These are phyloP conservation scores for Cebidichthys violaceus DNA, from an alignment of 2,113 vertebrate genomes.

Conservation along the genomic window DNA sequence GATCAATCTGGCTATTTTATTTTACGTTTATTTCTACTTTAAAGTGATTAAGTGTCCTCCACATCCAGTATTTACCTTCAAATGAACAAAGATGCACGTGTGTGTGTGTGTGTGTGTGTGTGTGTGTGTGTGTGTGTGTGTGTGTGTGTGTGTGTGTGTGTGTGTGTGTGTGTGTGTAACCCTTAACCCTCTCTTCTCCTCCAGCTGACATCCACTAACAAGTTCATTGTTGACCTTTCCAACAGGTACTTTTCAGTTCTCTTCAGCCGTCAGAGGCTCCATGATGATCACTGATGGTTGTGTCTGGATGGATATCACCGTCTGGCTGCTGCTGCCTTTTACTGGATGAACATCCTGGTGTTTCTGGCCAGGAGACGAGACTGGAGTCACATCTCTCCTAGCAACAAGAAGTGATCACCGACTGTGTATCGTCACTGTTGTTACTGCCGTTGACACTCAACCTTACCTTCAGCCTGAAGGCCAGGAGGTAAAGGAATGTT, in stretches of 20 bases:
- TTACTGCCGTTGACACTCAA: too few relatives aligned
- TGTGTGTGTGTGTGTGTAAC: neutral
- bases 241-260: conserved; percentile 42
- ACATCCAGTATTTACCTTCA: too few relatives aligned
- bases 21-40: neutral
- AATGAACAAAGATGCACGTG: too few relatives aligned
- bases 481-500: too few relatives aligned
- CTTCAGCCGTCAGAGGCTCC: conserved; percentile 73
- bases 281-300: conserved; percentile 78
- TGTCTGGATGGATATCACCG: conserved; percentile 55
- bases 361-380: conserved; percentile 79
- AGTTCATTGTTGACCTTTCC: conserved; percentile 47
- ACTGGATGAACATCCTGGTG: conserved; percentile 78
- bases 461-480: too few relatives aligned
- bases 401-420: conserved; percentile 80
- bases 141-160: too few relatives aligned
- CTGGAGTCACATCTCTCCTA: conserved; percentile 86
- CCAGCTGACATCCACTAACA: conserved; percentile 12
- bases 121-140: neutral
- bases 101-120: too few relatives aligned
- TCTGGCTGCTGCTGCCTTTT: conserved; percentile 38
- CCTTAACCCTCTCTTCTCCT: conserved; percentile 10
- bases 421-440: too few relatives aligned
- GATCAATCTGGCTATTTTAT: too few relatives aligned
- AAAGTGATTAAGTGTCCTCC: neutral